These are phyloP conservation scores for Lepidocolaptes lacrymiger DNA, from an alignment of 2,797 vertebrate species.

Conservation along the genomic window DNA sequence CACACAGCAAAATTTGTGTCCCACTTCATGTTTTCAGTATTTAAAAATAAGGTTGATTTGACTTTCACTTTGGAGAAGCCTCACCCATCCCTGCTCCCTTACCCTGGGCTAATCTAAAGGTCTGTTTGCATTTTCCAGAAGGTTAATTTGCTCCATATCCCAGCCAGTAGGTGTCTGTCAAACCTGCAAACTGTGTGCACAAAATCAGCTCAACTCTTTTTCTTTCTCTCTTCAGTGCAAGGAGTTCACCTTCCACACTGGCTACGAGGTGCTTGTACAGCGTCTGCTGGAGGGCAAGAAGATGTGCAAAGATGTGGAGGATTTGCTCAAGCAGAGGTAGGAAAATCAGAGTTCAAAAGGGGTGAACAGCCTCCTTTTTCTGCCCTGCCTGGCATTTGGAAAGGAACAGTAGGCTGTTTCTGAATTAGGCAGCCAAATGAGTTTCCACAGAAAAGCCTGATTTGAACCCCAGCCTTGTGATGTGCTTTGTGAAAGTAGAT, in stretches of 20 bases:
- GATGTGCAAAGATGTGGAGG: conserved; percentile 95
- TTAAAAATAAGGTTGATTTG: neutral
- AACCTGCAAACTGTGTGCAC: neutral
- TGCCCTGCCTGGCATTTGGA: neutral
- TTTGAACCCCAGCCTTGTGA: neutral
- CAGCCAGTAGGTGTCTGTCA: neutral
- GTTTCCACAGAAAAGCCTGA: neutral
- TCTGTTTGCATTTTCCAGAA: neutral
- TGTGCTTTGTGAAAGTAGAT: neutral
- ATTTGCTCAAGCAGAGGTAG: conserved; percentile 93
- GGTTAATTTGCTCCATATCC: neutral
- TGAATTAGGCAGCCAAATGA: neutral
- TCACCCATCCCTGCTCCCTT: neutral
- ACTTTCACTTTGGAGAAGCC: neutral
- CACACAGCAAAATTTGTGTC: neutral
- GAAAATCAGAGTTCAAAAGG: neutral
- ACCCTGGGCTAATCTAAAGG: neutral
- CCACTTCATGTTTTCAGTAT: neutral
- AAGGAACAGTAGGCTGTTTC: neutral
- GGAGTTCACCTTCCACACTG: conserved; percentile 87
- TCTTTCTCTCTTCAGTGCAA: conserved; percentile 76
- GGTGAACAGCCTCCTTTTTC: neutral
- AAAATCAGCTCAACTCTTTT: neutral
- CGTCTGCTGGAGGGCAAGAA: conserved; percentile 88
- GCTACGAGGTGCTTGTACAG: conserved; percentile 88